Evolutionary conservation across 2,888 invertebrate species (phyloP).

Genomic region (Brenthis ino): DNA sequence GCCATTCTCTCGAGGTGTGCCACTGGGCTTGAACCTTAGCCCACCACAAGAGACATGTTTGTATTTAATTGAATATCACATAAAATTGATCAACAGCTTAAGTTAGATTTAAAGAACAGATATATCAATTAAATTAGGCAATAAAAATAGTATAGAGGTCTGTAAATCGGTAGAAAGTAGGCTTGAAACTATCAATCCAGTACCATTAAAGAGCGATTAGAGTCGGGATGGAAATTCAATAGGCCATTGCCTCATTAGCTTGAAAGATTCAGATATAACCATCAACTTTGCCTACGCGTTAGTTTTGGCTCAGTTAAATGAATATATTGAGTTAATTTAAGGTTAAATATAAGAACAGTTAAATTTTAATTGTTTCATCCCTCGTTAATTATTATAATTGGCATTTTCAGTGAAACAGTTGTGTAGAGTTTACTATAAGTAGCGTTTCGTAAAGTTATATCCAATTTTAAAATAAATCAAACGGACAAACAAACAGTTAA

Average conservation of each 20-base stretch:
- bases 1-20: constrained; percentile 9
- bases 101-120: neutral
- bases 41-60: neutral
- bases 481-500: too few relatives aligned
- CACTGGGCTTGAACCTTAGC: constrained; percentile 2
- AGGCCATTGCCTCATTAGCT: constrained; percentile 33
- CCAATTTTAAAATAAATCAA: too few relatives aligned
- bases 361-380: too few relatives aligned
- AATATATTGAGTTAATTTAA: constrained; percentile 13
- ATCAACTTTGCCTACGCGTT: constrained; percentile 22
- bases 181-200: constrained; percentile 18
- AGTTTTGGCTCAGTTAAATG: constrained; percentile 24
- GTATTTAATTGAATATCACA: neutral
- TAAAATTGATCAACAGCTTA: neutral
- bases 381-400: too few relatives aligned
- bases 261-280: constrained; percentile 32
- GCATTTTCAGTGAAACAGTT: too few relatives aligned
- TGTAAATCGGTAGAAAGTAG: constrained; percentile 15
- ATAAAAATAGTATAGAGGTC: constrained; percentile 10
- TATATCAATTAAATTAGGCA: constrained; percentile 21
- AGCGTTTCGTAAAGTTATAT: too few relatives aligned
- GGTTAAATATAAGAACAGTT: too few relatives aligned
- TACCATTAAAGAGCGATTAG: constrained; percentile 35
- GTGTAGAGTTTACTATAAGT: too few relatives aligned
- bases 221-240: constrained; percentile 32